These are phyloP conservation scores for Anser cygnoides DNA, from an alignment of 2,113 vertebrate species.

Conservation along the genomic window DNA sequence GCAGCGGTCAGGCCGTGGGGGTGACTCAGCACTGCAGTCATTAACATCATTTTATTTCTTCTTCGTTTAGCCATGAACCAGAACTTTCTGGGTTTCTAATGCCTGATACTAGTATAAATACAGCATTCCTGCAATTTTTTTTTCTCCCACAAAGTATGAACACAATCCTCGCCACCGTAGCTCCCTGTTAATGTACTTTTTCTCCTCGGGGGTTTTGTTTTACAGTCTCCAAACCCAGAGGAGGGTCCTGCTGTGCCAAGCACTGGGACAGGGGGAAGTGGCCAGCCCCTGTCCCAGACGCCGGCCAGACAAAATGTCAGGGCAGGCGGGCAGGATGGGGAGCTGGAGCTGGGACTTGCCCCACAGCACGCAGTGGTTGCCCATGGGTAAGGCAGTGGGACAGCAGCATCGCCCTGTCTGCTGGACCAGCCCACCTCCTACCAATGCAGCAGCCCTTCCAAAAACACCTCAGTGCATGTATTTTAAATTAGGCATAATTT, in stretches of 20 bases:
- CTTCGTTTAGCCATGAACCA: neutral
- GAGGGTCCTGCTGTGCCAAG: neutral
- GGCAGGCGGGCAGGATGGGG: neutral
- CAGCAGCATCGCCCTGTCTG: fast-evolving
- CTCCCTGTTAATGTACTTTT: neutral
- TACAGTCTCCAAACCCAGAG: neutral
- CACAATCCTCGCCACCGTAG: neutral
- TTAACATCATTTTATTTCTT: neutral
- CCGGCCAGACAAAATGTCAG: neutral
- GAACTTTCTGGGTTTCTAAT: neutral
- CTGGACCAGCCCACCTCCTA: neutral
- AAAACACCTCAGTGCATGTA: neutral
- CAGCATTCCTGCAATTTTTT: neutral
- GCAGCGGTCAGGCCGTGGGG: neutral
- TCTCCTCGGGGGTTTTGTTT: neutral
- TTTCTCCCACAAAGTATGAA: neutral
- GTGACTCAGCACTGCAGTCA: neutral
- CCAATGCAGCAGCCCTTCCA: neutral
- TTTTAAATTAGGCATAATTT: neutral
- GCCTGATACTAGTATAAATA: neutral
- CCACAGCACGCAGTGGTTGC: fast-evolving
- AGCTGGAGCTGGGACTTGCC: neutral
- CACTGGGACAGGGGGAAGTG: fast-evolving
- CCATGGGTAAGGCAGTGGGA: neutral
- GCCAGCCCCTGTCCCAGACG: neutral